Conservation (phyloP, 2,797 vertebrate species). For the Tangara arthus region DNA sequence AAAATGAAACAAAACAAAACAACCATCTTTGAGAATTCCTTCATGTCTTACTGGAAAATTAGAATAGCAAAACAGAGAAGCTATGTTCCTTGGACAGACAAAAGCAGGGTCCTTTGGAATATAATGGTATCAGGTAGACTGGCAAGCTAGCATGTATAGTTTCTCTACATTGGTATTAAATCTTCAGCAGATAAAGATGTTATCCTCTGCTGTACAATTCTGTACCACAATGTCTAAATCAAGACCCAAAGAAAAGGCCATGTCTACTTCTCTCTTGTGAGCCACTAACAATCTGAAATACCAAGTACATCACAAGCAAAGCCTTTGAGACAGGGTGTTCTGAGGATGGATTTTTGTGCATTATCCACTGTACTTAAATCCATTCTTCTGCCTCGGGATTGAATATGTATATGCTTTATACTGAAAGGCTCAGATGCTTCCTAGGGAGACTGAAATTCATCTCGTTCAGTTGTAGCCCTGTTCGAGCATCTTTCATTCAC, state of each 20-base stretch:
- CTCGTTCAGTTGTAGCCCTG: constrained; percentile 13
- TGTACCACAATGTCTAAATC: neutral
- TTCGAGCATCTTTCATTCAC: constrained; percentile 47
- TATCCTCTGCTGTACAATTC: neutral
- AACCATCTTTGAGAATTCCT: neutral
- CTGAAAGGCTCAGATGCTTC: constrained; percentile 38
- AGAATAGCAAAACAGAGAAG: neutral
- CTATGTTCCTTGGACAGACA: neutral
- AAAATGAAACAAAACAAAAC: neutral
- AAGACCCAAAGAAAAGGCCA: neutral
- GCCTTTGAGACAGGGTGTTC: constrained; percentile 17
- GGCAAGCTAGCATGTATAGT: neutral
- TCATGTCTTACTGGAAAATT: neutral
- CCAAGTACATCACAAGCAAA: constrained; percentile 21
- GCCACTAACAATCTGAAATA: constrained; percentile 6
- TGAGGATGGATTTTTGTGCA: constrained; percentile 35
- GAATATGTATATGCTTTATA: constrained; percentile 51
- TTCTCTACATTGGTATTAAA: neutral
- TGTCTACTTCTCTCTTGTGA: constrained; percentile 2
- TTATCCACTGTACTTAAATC: constrained; percentile 54
- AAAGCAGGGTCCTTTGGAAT: neutral
- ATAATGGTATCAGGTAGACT: neutral
- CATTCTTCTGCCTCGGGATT: constrained; percentile 27
- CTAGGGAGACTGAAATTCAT: constrained; percentile 44
- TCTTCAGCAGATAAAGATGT: neutral